Base-by-base conservation (phyloP, 2,797 vertebrate species). In the Melanotaenia parkinsoni region DNA sequence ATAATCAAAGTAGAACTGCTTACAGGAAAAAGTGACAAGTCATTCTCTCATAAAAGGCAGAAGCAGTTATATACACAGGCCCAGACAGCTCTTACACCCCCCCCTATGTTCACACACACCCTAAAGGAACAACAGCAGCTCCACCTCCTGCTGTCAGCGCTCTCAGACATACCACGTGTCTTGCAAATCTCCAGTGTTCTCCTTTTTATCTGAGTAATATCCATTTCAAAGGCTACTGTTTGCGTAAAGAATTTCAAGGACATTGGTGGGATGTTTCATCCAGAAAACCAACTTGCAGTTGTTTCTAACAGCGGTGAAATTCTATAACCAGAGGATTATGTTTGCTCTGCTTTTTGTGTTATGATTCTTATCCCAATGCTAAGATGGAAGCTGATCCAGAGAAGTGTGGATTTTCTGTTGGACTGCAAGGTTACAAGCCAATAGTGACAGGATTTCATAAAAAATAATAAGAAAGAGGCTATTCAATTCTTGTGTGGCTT, bases 81-180 rank as follows among this genome's bases (percentile, higher is more conserved):
- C 72, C 67, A 76, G 77, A 85, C 85, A 86, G 24, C 83, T 81
- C 83, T 63, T 40, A 63, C 32, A 64, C 54, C 74, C 61, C 62
- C 61, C 54, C 18, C 58, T 22, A 54, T 24, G 18, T 16, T 26
- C 28, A 9, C 28, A 14, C 65, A 81, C 73, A 58, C 66, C 58
- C 64, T 71, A 71, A 56, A 60, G 71, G 63, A 69, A 70, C 43
- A 10, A 59, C 22, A 40, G 20, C 30, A 70, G 74, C 67, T 74
- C 74, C 70, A 12, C 47, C 68, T 79, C 26, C 1, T 6, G 3
- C 35, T 24, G 45, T 63, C 7, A 53, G 16, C 45, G 22, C 53
- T 59, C n/a, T 24, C 32, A 60, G 20, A 74, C 50, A 13, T 12
- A 6, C n/a, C 20, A 35, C 40, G 70, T 38, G 63, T 26, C 62